Evolutionary conservation across 2,797 vertebrate genomes (phyloP), one percentile per base, ranked within the genome.

Genomic region (Fistularia tabacaria): DNA sequence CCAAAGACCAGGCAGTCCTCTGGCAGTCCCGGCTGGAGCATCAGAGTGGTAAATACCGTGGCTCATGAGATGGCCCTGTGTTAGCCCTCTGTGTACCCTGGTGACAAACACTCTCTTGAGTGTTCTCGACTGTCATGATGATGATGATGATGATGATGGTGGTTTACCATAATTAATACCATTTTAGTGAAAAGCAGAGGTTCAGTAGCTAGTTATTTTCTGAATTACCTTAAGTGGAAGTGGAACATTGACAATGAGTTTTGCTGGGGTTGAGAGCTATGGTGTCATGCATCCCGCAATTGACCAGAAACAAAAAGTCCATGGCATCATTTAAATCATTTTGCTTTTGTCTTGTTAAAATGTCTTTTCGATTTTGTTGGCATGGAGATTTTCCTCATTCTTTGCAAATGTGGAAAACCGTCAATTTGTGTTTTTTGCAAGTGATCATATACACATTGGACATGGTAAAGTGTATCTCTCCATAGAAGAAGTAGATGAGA

Each of bases 1-100:
- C 94, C 92, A 93, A 97, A 97, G 93, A 93, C 92, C 93, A 95
- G 95, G 91, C 96, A 93, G 90, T 93, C 93, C 91, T 89, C 91
- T 90, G 92, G 93, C 93, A 92, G 90, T 89, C 91, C 93, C 89
- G 92, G 94, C 91, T 99, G 97, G 97, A 98, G 93, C 95, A 93
- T 98, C 94, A 94, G 95, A 96, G 96, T 98, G 97, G 97, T 98
- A 98, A 98, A 89, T 90, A 89, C 83, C 65, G 72, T 75, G 73
- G 84, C 80, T 84, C 70, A 71, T 65, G 59, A 72, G 81, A 79
- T 72, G 73, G 72, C 72, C 68, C 62, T 71, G 59, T 63, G 71
- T 68, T 59, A 61, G 69, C 69, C 59, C 61, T 49, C 69, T 71
- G 66, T 76, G 76, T 77, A 71, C 62, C 60, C 37, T 39, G 52